Conservation (phyloP, 1,140 invertebrate species). For the Drosophila gunungcola region DNA sequence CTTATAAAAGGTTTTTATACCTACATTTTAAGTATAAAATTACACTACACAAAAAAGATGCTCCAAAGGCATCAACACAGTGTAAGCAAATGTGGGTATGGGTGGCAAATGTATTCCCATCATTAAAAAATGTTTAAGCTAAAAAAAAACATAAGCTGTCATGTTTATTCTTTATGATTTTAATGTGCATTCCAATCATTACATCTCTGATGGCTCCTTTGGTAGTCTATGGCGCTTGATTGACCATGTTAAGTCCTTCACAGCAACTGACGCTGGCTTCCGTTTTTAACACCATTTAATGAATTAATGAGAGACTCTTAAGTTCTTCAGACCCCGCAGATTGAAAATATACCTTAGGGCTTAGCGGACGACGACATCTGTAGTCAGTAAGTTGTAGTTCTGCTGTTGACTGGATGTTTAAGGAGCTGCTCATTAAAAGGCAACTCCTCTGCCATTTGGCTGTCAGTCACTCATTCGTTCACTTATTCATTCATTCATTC, state of each 20-base stretch:
- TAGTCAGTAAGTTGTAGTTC: conserved; percentile 9
- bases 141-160: no score
- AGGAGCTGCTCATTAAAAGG: conserved; percentile 61
- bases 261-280: conserved; percentile 53
- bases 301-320: conserved; percentile 62
- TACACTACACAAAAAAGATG: no score
- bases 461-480: conserved; percentile 74
- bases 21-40: no score
- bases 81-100: no score
- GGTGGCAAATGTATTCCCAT: no score
- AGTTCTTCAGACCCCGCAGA: conserved; percentile 10
- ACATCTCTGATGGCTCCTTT: conserved; percentile 3
- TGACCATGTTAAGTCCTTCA: conserved; percentile 44
- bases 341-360: conserved; percentile 30
- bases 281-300: conserved; percentile 61
- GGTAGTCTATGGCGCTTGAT: conserved; percentile 12
- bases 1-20: no score
- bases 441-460: conserved; percentile 69
- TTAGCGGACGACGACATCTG: background rate
- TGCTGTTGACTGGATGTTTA: conserved; percentile 13
- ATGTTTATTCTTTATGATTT: no score
- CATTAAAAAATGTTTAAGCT: no score
- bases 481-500: conserved; percentile 58
- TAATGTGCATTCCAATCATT: background rate
- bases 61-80: no score